These are phyloP conservation scores for Tribolium castaneum DNA, from an alignment of 1,140 invertebrate species.

Conservation along the genomic window DNA sequence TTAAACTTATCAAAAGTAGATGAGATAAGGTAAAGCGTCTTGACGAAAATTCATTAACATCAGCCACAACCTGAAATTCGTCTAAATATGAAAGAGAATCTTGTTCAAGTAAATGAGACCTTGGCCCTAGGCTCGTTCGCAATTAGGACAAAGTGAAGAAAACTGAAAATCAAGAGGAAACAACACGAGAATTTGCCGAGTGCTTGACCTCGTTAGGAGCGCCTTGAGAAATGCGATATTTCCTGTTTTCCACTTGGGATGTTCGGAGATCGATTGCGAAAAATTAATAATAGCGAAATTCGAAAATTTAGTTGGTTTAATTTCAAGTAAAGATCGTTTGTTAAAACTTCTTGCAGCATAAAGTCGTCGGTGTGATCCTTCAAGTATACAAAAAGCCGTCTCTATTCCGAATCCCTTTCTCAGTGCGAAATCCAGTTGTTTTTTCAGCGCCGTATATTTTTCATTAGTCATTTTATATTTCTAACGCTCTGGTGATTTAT, in stretches of 20 bases:
- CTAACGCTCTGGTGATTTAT: slow-evolving; percentile 49
- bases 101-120: not conserved
- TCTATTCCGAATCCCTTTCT: not conserved
- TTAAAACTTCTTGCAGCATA: not conserved
- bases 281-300: slow-evolving; percentile 11
- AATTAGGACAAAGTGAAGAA: slow-evolving; percentile 26
- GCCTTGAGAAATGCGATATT: slow-evolving; percentile 1
- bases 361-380: not conserved
- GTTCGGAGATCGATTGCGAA: not conserved
- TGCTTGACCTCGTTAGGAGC: slow-evolving; percentile 17
- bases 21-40: not conserved
- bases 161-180: slow-evolving; percentile 21
- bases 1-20: slow-evolving; percentile 39
- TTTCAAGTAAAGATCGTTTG: not conserved
- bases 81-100: not conserved
- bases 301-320: not conserved
- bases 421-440: slow-evolving; percentile 34
- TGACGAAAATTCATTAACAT: slow-evolving; percentile 6
- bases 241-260: slow-evolving; percentile 3
- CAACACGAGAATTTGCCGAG: not conserved
- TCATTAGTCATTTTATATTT: slow-evolving; percentile 48
- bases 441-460: slow-evolving; percentile 49
- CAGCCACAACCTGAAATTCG: not conserved
- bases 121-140: not conserved
- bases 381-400: not conserved